Conservation (phyloP, 2,113 vertebrate genomes). For the Leptocoma aspasia region DNA sequence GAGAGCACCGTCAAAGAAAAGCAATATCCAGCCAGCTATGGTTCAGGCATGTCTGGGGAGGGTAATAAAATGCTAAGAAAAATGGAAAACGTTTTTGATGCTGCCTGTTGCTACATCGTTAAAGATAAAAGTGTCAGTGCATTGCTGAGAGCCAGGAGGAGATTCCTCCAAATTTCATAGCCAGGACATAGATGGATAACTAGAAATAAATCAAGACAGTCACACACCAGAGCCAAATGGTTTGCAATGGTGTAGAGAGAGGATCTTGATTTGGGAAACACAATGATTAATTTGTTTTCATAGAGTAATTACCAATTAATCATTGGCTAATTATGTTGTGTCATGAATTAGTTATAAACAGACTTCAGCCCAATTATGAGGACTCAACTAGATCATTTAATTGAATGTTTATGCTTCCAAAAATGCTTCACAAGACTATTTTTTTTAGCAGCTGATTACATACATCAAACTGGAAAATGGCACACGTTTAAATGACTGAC, state of each 20-base stretch:
- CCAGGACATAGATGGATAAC: background rate
- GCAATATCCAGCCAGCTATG: background rate
- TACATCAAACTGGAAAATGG: background rate
- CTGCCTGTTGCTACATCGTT: background rate
- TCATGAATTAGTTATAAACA: constrained; percentile 41
- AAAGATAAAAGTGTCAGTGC: too few species aligned
- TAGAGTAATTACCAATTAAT: constrained; percentile 40
- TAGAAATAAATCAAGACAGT: constrained; percentile 4
- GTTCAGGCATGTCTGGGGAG: background rate
- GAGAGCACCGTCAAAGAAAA: background rate
- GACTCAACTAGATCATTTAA: constrained; percentile 20
- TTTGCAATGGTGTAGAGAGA: background rate
- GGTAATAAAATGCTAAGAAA: background rate
- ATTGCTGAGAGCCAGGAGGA: background rate
- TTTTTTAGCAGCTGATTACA: background rate
- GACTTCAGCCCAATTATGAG: constrained; percentile 8
- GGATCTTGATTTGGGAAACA: background rate
- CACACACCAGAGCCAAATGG: background rate
- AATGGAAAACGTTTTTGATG: background rate
- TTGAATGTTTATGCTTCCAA: background rate
- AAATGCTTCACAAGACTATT: background rate
- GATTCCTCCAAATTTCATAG: background rate
- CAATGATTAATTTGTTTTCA: constrained; percentile 47
- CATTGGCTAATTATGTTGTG: constrained; percentile 6
- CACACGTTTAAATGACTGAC: background rate